Percentiles rank a stretch among this genome's conserved stretches.
phyloP scores from a whole-genome alignment of 2,888 invertebrate species.

The Andrena trimmerana region DNA sequence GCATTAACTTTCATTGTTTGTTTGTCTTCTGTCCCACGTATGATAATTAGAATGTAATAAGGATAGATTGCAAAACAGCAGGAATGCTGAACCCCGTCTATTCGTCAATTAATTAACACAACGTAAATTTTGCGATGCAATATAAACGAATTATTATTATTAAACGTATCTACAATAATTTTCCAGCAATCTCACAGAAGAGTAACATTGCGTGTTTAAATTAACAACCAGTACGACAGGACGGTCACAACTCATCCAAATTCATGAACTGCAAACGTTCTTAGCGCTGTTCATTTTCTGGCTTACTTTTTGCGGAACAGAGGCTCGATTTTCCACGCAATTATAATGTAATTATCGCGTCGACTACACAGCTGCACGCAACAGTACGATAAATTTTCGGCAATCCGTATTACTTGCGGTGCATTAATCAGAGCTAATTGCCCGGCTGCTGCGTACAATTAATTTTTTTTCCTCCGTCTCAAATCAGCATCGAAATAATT shows the following conservation, averaged over 20 bases:
- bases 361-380: conserved; percentile 35
- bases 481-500: conserved; percentile 1
- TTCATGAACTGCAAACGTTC: conserved; percentile 5
- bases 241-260: neutral
- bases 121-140: no score
- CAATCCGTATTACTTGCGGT: conserved; percentile 51
- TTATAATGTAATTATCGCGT: conserved; percentile 56
- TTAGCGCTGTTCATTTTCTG: neutral
- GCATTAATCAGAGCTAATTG: conserved; percentile 50
- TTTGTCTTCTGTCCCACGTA: no score
- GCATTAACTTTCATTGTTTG: no score
- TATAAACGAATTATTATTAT: neutral
- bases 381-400: conserved; percentile 54
- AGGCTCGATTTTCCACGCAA: conserved; percentile 37
- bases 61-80: no score
- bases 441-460: conserved; percentile 20
- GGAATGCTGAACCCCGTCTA: no score
- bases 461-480: conserved; percentile 37
- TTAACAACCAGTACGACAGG: neutral
- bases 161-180: neutral
- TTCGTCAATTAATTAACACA: no score
- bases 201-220: neutral
- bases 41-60: no score
- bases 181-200: neutral
- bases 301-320: conserved; percentile 17